These are phyloP conservation scores for Peromyscus maniculatus DNA, from an alignment of 2,113 vertebrate species.

Conservation along the genomic window DNA sequence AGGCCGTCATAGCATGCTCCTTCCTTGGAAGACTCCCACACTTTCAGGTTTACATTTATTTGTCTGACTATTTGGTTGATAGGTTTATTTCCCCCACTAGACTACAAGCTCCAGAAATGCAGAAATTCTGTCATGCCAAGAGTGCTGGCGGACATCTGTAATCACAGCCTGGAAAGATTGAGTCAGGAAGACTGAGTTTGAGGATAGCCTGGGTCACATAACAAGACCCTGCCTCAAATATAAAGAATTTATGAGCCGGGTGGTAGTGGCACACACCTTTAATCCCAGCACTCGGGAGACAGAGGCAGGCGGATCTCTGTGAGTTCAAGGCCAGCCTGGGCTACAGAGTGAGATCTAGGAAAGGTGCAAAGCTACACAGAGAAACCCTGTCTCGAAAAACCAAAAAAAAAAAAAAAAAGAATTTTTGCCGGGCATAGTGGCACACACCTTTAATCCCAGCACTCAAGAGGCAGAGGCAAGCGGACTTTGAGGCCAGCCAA, in stretches of 20 bases:
- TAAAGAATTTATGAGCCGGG: too few species aligned
- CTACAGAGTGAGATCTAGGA: too few species aligned
- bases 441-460: too few species aligned
- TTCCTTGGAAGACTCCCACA: not conserved
- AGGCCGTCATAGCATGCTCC: not conserved
- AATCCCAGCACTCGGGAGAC: too few species aligned
- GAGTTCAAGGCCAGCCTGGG: too few species aligned
- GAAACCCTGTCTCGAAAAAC: too few species aligned
- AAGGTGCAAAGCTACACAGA: too few species aligned
- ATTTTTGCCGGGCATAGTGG: too few species aligned
- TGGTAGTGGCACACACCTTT: too few species aligned
- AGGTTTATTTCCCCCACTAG: not conserved
- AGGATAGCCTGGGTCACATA: not conserved
- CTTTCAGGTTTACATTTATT: conserved; percentile 26
- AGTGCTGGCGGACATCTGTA: not conserved
- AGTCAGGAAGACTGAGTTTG: not conserved
- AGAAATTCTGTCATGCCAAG: not conserved
- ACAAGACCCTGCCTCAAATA: not conserved
- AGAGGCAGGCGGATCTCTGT: too few species aligned
- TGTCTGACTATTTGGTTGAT: not conserved
- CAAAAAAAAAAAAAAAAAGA: not conserved
- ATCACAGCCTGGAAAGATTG: not conserved
- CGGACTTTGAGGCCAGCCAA: too few species aligned
- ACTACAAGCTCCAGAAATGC: not conserved
- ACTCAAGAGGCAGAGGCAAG: too few species aligned